Evolutionary conservation across 2,113 vertebrate genomes (phyloP).

Genomic region (Rhabdomys dilectus): DNA sequence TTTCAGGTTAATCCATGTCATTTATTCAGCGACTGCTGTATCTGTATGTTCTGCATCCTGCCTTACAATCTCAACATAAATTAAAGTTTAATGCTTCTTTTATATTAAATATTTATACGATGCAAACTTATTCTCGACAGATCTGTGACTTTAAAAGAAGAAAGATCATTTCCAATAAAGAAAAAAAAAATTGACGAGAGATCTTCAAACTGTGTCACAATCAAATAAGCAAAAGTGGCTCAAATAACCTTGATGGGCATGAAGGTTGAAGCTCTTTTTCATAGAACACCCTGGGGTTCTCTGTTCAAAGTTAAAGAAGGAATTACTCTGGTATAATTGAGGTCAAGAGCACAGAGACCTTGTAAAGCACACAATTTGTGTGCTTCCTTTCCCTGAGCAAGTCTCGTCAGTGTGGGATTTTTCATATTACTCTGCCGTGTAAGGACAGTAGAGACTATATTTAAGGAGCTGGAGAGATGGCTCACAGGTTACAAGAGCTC

Average conservation of each 20-base stretch:
- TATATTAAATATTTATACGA: constrained; percentile 77
- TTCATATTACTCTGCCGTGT: background rate
- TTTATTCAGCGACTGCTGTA: background rate
- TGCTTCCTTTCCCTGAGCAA: background rate
- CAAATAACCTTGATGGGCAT: background rate
- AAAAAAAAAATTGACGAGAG: constrained; percentile 32
- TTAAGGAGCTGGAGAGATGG: background rate
- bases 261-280: constrained; percentile 12
- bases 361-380: background rate
- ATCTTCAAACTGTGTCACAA: background rate
- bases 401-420: background rate
- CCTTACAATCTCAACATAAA: constrained; percentile 70
- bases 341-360: background rate
- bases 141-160: constrained; percentile 20
- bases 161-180: constrained; percentile 44
- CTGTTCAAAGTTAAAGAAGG: background rate
- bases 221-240: constrained; percentile 48
- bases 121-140: constrained; percentile 53
- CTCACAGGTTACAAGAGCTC: background rate
- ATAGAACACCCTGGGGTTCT: background rate
- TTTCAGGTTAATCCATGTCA: constrained; percentile 10
- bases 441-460: background rate
- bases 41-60: constrained; percentile 36
- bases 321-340: background rate
- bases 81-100: constrained; percentile 79